These are phyloP conservation scores for Acleris sparsana DNA, from an alignment of 2,888 invertebrate genomes.

Conservation along the genomic window DNA sequence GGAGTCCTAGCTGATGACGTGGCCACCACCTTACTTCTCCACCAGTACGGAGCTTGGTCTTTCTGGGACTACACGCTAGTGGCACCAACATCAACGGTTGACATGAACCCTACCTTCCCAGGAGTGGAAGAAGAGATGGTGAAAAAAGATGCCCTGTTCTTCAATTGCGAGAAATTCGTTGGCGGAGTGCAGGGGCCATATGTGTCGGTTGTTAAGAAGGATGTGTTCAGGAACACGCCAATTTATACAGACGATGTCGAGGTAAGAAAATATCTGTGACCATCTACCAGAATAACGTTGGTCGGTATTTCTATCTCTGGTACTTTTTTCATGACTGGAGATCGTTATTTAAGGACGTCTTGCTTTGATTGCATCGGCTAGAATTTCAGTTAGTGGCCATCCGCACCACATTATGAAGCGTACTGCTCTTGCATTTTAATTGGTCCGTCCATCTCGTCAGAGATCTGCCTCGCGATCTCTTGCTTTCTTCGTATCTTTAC, in stretches of 20 bases:
- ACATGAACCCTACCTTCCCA: slow-evolving; percentile 91
- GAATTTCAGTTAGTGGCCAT: no score
- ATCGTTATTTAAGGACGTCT: no score
- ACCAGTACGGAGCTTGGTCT: slow-evolving; percentile 91
- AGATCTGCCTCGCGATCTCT: no score
- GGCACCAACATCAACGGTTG: slow-evolving; percentile 90
- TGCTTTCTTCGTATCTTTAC: no score
- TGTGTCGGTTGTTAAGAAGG: slow-evolving; percentile 80
- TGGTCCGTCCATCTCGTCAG: no score
- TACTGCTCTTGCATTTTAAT: no score
- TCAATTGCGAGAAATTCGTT: slow-evolving; percentile 95
- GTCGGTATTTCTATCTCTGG: no score
- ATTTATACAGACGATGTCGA: slow-evolving; percentile 71
- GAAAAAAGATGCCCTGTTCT: slow-evolving; percentile 94
- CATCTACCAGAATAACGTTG: no score
- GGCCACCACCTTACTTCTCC: slow-evolving; percentile 90
- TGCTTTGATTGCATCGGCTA: no score
- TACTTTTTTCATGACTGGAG: no score
- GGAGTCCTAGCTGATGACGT: slow-evolving; percentile 94
- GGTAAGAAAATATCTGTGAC: slow-evolving; percentile 54
- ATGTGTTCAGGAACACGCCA: slow-evolving; percentile 72
- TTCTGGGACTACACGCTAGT: slow-evolving; percentile 96
- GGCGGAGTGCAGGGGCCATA: slow-evolving; percentile 95
- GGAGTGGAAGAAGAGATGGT: slow-evolving; percentile 89
- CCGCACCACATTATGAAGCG: no score